Evolutionary conservation across 2,797 vertebrate species (phyloP), one percentile per base, ranked within the genome.

Genomic region (Leptodactylus fallax): DNA sequence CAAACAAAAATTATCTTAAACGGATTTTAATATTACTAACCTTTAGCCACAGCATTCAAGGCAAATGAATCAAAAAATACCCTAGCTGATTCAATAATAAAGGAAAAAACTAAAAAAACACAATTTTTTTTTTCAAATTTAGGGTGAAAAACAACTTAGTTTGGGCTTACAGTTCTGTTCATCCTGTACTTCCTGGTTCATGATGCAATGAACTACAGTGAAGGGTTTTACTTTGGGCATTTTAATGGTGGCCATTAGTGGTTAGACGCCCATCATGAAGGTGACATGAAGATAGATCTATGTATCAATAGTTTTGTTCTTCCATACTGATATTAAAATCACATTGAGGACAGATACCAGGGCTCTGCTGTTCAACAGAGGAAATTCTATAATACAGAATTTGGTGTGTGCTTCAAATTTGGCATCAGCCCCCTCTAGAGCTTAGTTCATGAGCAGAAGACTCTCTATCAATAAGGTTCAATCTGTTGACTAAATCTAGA

Each of bases 1-100:
- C 91, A 90, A 93, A 94, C 90, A 91, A 19, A 36, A 36, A 36
- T 2, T 36, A 36, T 36, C 36, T 36, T 36, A 1, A 36, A 36
- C 4, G 36, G 36, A 36, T 36, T 36, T 36, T 36, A 36, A 91
- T 91, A 91, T 90, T 91, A 91, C 93, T 87, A 91, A 79, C 79
- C 92, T 91, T 91, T 90, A 92, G 91, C 90, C 92, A 91, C 90
- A 90, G 90, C 92, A 91, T 91, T 93, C 87, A 45, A 91, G 92
- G 91, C 90, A 90, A 87, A 90, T 23, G 25, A 93, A 92, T 91
- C 87, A 87, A 49, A 85, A 84, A 91, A 85, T 91, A 92, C 88
- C 83, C 91, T 90, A 90, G 74, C 25, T 25, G 81, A 91, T 92
- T 87, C 60, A 90, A 81, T 90, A 90, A 58, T 86, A 79, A 51